Evolutionary conservation across 2,797 vertebrate species (phyloP), one percentile per base, ranked within the genome.

Genomic region (Channallabes apus): DNA sequence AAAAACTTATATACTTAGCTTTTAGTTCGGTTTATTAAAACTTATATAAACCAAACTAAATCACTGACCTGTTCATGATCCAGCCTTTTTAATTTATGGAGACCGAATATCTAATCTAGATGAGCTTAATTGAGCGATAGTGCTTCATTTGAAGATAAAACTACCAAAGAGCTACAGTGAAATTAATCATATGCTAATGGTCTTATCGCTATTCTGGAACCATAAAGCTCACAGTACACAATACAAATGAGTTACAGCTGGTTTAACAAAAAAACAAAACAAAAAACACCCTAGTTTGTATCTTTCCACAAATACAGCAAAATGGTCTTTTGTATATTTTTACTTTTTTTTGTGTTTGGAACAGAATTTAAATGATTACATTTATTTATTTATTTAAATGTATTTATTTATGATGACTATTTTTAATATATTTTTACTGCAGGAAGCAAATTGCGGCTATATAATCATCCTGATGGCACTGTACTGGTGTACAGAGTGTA

Each of bases 401-500:
- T 38, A 6, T 38, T 15, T 67, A n/a, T 78, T n/a, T 41, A 20
- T 46, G 4, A 35, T 65, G 8, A 46, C 7, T 51, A 11, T 51
- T 11, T 11, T 11, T 51, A 11, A 46, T 46, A 4, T 18, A n/a
- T 8, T 14, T 41, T 83, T 56, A 0, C 84, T 79, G 3, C 94
- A 99, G 98, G 92, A 97, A 89, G 96, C 96, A 0, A 89, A 46
- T 84, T 98, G 98, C 17, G 97, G 93, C 24, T 99, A 93, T 0
- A 83, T 91, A 1, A 97, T 99, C 94, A 96, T 97, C 78, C 20
- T 99, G 83, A 99, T 99, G 97, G 97, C 98, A 0, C 86, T 97
- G 85, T 96, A 93, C 84, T 99, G 98, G 98, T 98, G 98, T 89
- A 97, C 96, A 0, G 98, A 99, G 92, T 97, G 96, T 0, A 90